These are phyloP conservation scores for Okamejei kenojei DNA, from an alignment of 2,797 vertebrate genomes.

Conservation along the genomic window DNA sequence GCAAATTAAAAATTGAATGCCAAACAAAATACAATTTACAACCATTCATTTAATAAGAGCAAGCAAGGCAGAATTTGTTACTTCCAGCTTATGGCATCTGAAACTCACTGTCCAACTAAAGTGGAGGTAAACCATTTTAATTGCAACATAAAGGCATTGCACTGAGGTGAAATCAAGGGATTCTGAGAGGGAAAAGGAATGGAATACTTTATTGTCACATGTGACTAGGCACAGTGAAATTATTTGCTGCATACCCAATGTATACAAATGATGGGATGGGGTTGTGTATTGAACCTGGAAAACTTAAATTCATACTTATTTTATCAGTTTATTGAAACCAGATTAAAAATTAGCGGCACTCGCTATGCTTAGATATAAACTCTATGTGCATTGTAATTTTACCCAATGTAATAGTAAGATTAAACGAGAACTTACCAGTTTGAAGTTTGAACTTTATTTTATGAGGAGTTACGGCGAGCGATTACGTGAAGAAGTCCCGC, in stretches of 20 bases:
- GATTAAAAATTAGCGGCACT: neutral
- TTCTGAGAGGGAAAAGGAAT: neutral
- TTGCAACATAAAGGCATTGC: neutral
- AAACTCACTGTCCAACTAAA: neutral
- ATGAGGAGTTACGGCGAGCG: too few species aligned
- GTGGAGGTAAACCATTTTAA: neutral
- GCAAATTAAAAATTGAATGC: neutral
- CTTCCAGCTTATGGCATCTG: neutral
- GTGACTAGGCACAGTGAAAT: too few species aligned
- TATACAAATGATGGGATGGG: neutral
- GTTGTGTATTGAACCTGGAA: neutral
- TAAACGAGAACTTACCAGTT: too few species aligned
- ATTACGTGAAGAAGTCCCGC: too few species aligned
- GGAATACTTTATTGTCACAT: too few species aligned
- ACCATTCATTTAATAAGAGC: slow-evolving; percentile 9
- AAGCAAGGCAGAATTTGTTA: neutral
- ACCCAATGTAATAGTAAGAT: too few species aligned
- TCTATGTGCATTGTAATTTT: too few species aligned
- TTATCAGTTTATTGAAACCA: neutral
- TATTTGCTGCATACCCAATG: too few species aligned
- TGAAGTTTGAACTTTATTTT: too few species aligned
- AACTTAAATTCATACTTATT: neutral
- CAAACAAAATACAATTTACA: neutral
- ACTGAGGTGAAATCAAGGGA: too few species aligned
- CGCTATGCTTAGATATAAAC: neutral